Evolutionary conservation across 2,888 invertebrate species (phyloP).

Genomic region (Acleris emargana): DNA sequence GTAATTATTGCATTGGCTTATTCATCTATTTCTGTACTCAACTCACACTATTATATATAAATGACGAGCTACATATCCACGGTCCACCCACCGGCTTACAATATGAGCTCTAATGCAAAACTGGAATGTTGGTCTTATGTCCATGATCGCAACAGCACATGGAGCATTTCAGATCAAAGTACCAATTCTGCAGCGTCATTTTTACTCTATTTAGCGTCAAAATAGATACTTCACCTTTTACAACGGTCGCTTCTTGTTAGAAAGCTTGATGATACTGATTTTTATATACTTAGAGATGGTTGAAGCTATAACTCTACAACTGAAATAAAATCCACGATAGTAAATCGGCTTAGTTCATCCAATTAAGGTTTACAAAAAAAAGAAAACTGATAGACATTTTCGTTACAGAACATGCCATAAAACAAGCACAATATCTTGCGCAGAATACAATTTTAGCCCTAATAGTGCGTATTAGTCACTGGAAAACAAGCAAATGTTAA

Average conservation of each 20-base stretch:
- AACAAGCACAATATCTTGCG: slow-evolving; percentile 21
- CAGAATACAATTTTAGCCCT: slow-evolving; percentile 42
- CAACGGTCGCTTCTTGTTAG: slow-evolving; percentile 25
- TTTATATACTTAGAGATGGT: slow-evolving; percentile 24
- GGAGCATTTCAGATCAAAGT: slow-evolving; percentile 19
- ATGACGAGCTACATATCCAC: slow-evolving; percentile 2
- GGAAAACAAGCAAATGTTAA: slow-evolving; percentile 58
- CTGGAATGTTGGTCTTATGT: not conserved
- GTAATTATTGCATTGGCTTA: slow-evolving; percentile 78
- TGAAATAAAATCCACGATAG: not conserved
- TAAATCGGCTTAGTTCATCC: slow-evolving; percentile 12
- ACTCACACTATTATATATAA: slow-evolving; percentile 54
- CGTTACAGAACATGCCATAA: slow-evolving; percentile 19
- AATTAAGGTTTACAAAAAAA: slow-evolving; percentile 26
- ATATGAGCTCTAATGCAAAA: not conserved
- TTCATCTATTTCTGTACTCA: slow-evolving; percentile 71
- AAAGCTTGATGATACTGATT: slow-evolving; percentile 18
- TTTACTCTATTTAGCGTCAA: slow-evolving; percentile 6
- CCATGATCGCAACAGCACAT: slow-evolving; percentile 12
- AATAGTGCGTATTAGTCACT: slow-evolving; percentile 63
- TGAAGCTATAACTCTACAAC: slow-evolving; percentile 12
- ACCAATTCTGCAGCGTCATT: slow-evolving; percentile 14
- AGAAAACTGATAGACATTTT: slow-evolving; percentile 11
- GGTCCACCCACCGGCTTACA: not conserved
- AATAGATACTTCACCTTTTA: slow-evolving; percentile 22